These are phyloP conservation scores for Microcaecilia unicolor DNA, from an alignment of 2,797 vertebrate genomes.

Conservation along the genomic window DNA sequence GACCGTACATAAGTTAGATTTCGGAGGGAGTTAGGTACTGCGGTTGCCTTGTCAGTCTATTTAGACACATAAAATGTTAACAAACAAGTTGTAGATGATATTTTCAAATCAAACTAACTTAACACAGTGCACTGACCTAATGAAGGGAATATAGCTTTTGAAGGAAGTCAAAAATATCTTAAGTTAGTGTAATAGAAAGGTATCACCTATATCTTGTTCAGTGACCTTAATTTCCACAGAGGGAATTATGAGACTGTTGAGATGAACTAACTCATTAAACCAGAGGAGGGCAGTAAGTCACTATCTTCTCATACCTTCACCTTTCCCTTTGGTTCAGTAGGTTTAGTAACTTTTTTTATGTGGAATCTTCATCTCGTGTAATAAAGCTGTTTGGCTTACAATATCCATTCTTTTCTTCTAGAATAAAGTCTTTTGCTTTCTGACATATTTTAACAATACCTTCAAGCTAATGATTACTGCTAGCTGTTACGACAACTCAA, in stretches of 20 bases:
- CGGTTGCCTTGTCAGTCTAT: no score
- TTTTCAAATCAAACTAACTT: no score
- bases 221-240: no score
- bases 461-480: constrained; percentile 24
- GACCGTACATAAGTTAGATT: no score
- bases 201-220: no score
- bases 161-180: no score
- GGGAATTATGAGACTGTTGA: fast-evolving
- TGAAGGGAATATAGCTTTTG: no score
- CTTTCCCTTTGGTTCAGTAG: background rate
- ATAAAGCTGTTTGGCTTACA: constrained; percentile 26
- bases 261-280: background rate
- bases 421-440: constrained; percentile 1
- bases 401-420: constrained; percentile 5
- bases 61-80: no score
- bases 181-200: no score
- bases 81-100: no score
- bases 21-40: no score
- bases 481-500: constrained; percentile 12
- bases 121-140: no score
- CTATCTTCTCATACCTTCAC: background rate
- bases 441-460: constrained; percentile 1
- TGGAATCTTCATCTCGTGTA: constrained; percentile 27
- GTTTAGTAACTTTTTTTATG: constrained; percentile 5
- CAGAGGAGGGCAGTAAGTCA: constrained; percentile 47